phyloP scores from a whole-genome alignment of 1,140 invertebrate genomes.

The Maniola jurtina region DNA sequence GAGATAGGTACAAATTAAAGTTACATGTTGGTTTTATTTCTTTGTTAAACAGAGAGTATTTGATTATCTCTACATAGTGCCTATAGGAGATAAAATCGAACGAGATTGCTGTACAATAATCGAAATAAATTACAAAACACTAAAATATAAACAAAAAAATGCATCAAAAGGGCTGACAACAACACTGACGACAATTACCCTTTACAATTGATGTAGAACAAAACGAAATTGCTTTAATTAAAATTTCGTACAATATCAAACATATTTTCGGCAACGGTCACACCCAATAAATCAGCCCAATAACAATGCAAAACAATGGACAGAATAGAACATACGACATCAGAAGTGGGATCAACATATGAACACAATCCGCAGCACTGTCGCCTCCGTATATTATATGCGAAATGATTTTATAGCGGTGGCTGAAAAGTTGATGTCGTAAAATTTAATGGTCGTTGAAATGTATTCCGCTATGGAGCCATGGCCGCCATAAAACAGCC shows the following conservation, averaged over 20 bases:
- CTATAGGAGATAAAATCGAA: too few relatives aligned
- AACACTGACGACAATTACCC: too few relatives aligned
- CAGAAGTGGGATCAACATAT: not conserved
- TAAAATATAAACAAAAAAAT: too few relatives aligned
- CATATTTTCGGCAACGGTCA: constrained; percentile 4
- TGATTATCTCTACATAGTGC: too few relatives aligned
- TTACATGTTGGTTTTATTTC: too few relatives aligned
- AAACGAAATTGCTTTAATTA: not conserved
- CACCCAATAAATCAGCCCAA: constrained; percentile 24
- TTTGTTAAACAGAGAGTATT: too few relatives aligned
- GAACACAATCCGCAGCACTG: not conserved
- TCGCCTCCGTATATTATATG: constrained; percentile 15
- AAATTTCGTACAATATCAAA: constrained; percentile 3
- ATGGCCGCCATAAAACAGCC: constrained; percentile 21
- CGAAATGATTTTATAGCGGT: constrained; percentile 50
- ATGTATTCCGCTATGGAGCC: constrained; percentile 43
- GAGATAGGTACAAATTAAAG: too few relatives aligned
- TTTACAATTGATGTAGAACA: not conserved
- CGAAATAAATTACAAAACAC: too few relatives aligned
- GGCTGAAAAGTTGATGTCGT: constrained; percentile 55
- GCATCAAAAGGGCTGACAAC: too few relatives aligned
- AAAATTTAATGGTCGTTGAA: constrained; percentile 56
- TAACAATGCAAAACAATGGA: constrained; percentile 22
- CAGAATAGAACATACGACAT: not conserved
- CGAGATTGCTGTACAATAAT: too few relatives aligned